phyloP scores from a whole-genome alignment of 2,797 vertebrate species.

The Intellagama lesueurii region DNA sequence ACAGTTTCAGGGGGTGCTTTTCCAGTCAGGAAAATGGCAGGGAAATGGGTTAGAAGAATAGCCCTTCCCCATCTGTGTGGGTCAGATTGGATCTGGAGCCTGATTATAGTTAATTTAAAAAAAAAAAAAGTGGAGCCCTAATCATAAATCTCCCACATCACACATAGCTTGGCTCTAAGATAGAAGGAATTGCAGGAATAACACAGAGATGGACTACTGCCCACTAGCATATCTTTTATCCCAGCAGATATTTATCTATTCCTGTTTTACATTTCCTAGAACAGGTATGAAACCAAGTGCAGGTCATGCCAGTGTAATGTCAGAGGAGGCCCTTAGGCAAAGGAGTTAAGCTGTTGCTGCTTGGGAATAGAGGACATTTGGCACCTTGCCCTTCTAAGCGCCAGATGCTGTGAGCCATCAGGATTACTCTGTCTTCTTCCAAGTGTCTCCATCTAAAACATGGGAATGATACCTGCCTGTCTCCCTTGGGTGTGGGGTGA shows the following conservation, averaged over 20 bases:
- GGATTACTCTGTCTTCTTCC: conserved; percentile 25
- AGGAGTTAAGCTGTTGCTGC: not conserved
- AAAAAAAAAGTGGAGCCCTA: not conserved
- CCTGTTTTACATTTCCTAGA: not conserved
- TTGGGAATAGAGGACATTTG: conserved; percentile 26
- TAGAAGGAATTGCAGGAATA: not conserved
- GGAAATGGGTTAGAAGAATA: not conserved
- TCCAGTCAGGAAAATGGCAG: not conserved
- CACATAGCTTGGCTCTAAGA: not conserved
- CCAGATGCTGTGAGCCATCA: conserved; percentile 26
- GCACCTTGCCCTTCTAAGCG: conserved; percentile 1
- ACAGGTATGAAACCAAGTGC: not conserved
- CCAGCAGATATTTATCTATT: not conserved
- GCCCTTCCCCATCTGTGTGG: not conserved
- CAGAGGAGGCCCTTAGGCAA: conserved; percentile 7
- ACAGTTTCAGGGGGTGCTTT: not conserved
- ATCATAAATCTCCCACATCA: not conserved
- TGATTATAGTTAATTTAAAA: not conserved
- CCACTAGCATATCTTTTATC: not conserved
- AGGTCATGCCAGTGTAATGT: conserved; percentile 11
- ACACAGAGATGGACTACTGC: not conserved
- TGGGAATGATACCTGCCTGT: conserved; percentile 33
- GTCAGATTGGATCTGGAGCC: not conserved
- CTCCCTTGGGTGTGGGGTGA: conserved; percentile 36
- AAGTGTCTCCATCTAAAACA: conserved; percentile 25